Evolutionary conservation across 2,113 vertebrate genomes (phyloP).

Genomic region (Benitochromis conjunctus): DNA sequence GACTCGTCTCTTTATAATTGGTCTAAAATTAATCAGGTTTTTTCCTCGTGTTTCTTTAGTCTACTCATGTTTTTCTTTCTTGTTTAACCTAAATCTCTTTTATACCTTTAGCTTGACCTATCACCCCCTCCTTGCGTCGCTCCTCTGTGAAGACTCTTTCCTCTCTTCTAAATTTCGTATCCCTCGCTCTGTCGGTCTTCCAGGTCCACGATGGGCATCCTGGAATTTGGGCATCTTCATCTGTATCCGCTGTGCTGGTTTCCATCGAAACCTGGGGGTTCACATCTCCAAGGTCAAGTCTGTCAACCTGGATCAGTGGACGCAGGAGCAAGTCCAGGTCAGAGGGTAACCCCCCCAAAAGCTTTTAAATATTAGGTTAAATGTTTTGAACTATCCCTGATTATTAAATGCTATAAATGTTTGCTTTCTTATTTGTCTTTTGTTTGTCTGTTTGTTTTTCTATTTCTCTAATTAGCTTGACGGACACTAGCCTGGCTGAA

Average conservation of each 20-base stretch:
- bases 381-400: neutral
- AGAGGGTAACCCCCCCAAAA: neutral
- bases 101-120: neutral
- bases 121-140: neutral
- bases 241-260: constrained; percentile 96
- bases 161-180: neutral
- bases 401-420: neutral
- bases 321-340: constrained; percentile 97
- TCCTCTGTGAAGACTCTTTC: neutral
- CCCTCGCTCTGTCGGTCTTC: neutral
- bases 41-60: neutral
- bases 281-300: constrained; percentile 98
- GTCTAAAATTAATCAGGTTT: constrained; percentile 24
- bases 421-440: neutral
- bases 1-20: constrained; percentile 35
- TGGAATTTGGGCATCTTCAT: constrained; percentile 98
- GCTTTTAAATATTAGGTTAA: neutral
- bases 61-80: neutral
- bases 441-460: neutral
- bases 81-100: neutral
- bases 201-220: constrained; percentile 96
- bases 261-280: constrained; percentile 96
- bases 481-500: neutral
- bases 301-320: constrained; percentile 98
- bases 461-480: neutral